A percentile compares a stretch with the other conserved stretches of the same genome.
Conservation (phyloP, 1,140 invertebrate genomes). For the Nylanderia fulva region DNA sequence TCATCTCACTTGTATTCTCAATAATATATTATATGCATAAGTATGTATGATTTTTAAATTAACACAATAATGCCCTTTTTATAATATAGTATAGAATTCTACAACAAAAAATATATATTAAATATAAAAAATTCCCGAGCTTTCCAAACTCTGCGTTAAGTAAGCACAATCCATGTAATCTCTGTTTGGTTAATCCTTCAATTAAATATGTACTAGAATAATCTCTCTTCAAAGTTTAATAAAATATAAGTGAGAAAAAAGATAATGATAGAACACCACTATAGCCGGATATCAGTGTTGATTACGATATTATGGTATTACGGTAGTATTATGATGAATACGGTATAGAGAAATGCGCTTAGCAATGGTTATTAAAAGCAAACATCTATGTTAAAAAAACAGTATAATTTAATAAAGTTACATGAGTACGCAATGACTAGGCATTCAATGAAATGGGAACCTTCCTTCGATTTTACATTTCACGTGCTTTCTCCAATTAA, state of each 20-base stretch:
- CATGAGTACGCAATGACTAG: not conserved
- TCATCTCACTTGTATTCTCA: not conserved
- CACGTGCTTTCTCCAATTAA: constrained; percentile 38
- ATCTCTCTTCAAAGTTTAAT: constrained; percentile 13
- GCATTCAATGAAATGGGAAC: not conserved
- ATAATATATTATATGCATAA: not conserved
- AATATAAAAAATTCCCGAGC: not conserved
- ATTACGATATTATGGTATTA: not conserved
- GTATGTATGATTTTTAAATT: constrained; percentile 4
- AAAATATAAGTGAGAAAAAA: not conserved
- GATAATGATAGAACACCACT: not conserved
- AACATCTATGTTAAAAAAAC: constrained; percentile 11
- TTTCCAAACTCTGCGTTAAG: not conserved
- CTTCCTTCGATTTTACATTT: constrained; percentile 11
- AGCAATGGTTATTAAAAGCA: constrained; percentile 11
- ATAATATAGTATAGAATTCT: not conserved
- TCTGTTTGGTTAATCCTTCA: constrained; percentile 9
- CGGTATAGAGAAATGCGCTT: not conserved
- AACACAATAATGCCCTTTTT: not conserved
- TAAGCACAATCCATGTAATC: not conserved
- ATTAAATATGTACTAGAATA: constrained; percentile 9
- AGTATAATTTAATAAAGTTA: not conserved
- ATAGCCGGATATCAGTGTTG: not conserved
- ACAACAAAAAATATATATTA: constrained; percentile 13
- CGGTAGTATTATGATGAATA: not conserved